These are phyloP conservation scores for Drosophila villosipedis DNA, from an alignment of 2,888 invertebrate species.

Conservation along the genomic window DNA sequence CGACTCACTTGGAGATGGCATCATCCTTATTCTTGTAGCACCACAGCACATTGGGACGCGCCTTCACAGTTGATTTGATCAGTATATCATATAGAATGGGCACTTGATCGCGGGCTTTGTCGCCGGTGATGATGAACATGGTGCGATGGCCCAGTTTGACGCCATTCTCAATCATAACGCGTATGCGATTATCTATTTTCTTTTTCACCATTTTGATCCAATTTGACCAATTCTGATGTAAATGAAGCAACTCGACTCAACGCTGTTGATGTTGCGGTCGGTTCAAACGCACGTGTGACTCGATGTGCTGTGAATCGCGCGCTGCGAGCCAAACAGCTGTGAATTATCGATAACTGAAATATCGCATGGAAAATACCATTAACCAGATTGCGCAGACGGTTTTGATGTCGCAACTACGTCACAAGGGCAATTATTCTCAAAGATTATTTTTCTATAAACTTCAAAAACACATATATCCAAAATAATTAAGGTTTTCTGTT, in stretches of 20 bases:
- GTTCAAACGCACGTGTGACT: slow-evolving; percentile 47
- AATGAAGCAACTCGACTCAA: background rate
- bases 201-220: slow-evolving; percentile 91
- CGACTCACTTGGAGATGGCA: slow-evolving; percentile 91
- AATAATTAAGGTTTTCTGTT: background rate
- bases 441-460: background rate
- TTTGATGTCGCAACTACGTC: background rate
- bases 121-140: slow-evolving; percentile 97
- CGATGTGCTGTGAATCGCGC: slow-evolving; percentile 6
- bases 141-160: slow-evolving; percentile 95
- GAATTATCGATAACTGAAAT: slow-evolving; percentile 8
- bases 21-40: slow-evolving; percentile 98
- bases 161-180: slow-evolving; percentile 98
- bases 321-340: background rate
- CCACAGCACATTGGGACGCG: slow-evolving; percentile 98
- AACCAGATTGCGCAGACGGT: background rate
- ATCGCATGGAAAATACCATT: background rate
- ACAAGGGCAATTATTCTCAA: background rate
- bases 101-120: slow-evolving; percentile 98
- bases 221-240: background rate
- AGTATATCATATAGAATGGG: slow-evolving; percentile 99
- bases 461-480: background rate
- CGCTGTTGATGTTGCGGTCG: background rate
- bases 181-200: slow-evolving; percentile 98
- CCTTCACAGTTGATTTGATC: slow-evolving; percentile 96